A percentile compares a stretch with the other conserved stretches of the same genome.
These are phyloP conservation scores for Drosophila simulans DNA, from an alignment of 1,140 invertebrate genomes.

Conservation along the genomic window DNA sequence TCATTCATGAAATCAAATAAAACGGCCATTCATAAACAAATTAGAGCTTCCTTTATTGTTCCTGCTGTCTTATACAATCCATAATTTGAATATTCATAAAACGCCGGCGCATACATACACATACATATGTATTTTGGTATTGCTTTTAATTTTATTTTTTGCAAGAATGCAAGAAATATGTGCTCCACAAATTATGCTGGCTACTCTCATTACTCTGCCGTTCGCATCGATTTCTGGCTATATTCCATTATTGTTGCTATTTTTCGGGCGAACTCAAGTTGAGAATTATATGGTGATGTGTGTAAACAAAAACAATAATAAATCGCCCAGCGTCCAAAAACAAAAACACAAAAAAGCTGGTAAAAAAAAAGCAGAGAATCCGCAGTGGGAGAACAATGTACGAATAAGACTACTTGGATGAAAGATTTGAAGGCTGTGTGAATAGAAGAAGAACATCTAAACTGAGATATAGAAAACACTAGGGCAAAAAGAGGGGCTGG, in stretches of 20 bases:
- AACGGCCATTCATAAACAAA: background rate
- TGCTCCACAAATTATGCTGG: constrained; percentile 1
- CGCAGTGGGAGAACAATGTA: constrained; percentile 9
- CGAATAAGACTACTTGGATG: constrained; percentile 11
- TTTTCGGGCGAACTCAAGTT: constrained; percentile 4
- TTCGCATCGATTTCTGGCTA: background rate
- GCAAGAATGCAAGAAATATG: constrained; percentile 8
- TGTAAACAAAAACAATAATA: constrained; percentile 50
- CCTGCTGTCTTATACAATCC: background rate
- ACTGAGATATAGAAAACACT: background rate
- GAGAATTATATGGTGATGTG: constrained; percentile 40
- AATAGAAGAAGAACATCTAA: constrained; percentile 5
- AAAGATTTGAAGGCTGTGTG: constrained; percentile 22
- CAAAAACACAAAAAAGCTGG: background rate
- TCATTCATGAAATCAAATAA: constrained; percentile 16
- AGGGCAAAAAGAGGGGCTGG: constrained; percentile 8
- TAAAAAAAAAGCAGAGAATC: constrained; percentile 7
- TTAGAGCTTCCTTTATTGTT: background rate
- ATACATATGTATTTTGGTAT: background rate
- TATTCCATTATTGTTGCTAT: background rate
- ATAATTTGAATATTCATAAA: no score
- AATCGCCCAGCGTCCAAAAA: constrained; percentile 21
- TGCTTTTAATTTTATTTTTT: background rate
- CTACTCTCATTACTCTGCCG: no score
- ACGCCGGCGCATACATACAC: background rate